Evolutionary conservation across 2,113 vertebrate genomes (phyloP).

Genomic region (Halcyon senegalensis): DNA sequence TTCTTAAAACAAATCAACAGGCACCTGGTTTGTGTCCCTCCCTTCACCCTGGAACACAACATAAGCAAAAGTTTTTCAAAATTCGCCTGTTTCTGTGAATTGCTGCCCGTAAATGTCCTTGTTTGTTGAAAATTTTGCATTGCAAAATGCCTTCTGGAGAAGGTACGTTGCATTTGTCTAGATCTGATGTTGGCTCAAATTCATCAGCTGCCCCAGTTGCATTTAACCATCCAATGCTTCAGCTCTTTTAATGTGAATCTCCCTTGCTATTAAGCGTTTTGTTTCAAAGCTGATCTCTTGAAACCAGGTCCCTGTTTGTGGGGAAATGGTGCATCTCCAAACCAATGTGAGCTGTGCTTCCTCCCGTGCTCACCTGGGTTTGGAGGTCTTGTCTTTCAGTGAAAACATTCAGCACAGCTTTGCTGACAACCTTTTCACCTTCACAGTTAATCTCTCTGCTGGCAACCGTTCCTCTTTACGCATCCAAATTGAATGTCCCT

Average conservation of each 20-base stretch:
- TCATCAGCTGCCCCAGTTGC: neutral
- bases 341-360: neutral
- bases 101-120: neutral
- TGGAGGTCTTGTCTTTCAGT: neutral
- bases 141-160: neutral
- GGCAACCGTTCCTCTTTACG: neutral
- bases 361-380: neutral
- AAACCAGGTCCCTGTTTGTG: neutral
- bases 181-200: neutral
- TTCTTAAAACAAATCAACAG: neutral
- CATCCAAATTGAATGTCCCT: neutral
- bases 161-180: neutral
- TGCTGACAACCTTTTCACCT: neutral
- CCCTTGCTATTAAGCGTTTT: neutral
- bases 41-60: neutral
- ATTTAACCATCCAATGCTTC: neutral
- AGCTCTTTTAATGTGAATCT: neutral
- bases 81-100: neutral
- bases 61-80: neutral
- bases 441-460: conserved; percentile 29
- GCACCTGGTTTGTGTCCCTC: neutral
- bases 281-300: neutral
- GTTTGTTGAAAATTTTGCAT: neutral
- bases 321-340: neutral
- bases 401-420: neutral